Conservation (phyloP, 2,888 invertebrate genomes). For the Drosophila atroscutellata region DNA sequence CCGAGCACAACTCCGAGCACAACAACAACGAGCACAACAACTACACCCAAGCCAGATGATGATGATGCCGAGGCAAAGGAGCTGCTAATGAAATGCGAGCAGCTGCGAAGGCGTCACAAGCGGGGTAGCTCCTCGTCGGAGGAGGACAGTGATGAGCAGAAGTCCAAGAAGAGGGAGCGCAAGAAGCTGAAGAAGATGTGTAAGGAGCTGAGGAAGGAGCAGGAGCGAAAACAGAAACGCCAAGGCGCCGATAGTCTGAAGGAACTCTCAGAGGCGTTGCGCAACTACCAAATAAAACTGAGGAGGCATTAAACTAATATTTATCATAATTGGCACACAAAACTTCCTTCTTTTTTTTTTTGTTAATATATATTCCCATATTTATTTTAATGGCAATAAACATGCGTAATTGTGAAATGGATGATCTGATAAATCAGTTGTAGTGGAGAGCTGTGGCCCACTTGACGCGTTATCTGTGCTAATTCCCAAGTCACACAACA, state of each 20-base stretch:
- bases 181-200: constrained; percentile 69
- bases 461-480: neutral
- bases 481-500: neutral
- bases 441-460: constrained; percentile 2
- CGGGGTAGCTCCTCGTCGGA: constrained; percentile 58
- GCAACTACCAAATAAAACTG: constrained; percentile 35
- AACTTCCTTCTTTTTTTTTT: constrained; percentile 1
- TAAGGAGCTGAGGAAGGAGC: constrained; percentile 55
- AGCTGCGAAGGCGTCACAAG: constrained; percentile 56
- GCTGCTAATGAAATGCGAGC: constrained; percentile 58
- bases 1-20: neutral
- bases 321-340: no score
- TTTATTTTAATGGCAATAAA: neutral
- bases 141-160: constrained; percentile 47
- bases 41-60: constrained; percentile 1
- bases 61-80: constrained; percentile 35
- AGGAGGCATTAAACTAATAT: constrained; percentile 7
- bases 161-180: constrained; percentile 61
- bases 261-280: constrained; percentile 52
- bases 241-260: constrained; percentile 8
- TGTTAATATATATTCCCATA: neutral
- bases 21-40: neutral
- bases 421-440: neutral
- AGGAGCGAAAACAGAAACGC: constrained; percentile 52
- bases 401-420: neutral